Evolutionary conservation across 1,140 invertebrate genomes (phyloP).

Genomic region (Campodea augens): DNA sequence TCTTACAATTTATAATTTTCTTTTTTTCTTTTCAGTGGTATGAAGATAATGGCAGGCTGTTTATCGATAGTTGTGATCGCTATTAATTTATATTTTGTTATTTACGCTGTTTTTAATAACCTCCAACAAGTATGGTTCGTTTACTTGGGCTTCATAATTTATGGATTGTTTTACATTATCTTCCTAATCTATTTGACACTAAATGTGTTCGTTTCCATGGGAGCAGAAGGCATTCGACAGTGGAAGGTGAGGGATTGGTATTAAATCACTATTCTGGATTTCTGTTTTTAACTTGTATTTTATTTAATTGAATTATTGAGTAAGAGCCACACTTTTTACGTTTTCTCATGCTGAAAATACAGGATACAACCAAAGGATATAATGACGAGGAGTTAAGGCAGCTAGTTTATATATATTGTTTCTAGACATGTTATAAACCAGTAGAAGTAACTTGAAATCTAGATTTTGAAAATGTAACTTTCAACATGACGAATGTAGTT

Average conservation of each 20-base stretch:
- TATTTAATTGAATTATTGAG: too few relatives aligned
- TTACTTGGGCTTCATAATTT: conserved; percentile 32
- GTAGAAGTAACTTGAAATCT: too few relatives aligned
- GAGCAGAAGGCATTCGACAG: conserved; percentile 25
- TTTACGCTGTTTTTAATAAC: conserved; percentile 32
- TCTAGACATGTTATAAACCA: too few relatives aligned
- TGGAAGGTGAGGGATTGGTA: conserved; percentile 19
- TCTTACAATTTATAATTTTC: too few relatives aligned
- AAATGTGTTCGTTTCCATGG: conserved; percentile 48
- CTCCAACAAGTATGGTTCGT: conserved; percentile 31
- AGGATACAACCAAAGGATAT: too few relatives aligned
- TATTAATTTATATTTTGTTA: conserved; percentile 69
- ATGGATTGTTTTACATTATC: conserved; percentile 40
- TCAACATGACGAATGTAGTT: too few relatives aligned
- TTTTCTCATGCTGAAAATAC: too few relatives aligned
- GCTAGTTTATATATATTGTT: too few relatives aligned
- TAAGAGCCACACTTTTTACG: too few relatives aligned
- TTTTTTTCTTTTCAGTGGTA: conserved; percentile 32
- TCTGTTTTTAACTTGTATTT: not conserved
- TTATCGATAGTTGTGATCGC: conserved; percentile 49
- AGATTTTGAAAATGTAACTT: too few relatives aligned
- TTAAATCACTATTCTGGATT: not conserved
- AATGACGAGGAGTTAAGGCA: too few relatives aligned
- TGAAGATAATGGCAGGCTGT: conserved; percentile 42
- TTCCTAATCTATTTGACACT: conserved; percentile 47